Percentiles rank a stretch among this genome's conserved stretches.
Evolutionary conservation across 1,140 invertebrate genomes (phyloP).

Genomic region (Pinna nobilis): DNA sequence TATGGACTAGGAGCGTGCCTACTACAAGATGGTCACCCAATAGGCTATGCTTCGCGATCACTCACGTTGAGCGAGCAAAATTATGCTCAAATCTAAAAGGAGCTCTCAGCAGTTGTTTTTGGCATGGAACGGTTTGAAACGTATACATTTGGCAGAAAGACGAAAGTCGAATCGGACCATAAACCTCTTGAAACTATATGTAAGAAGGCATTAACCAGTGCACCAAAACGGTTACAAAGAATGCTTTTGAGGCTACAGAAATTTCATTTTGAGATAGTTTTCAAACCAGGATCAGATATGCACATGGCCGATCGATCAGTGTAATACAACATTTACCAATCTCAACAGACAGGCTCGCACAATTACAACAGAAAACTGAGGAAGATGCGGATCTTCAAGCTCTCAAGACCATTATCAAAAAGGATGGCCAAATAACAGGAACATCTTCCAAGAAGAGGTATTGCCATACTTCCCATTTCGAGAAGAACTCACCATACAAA

Average conservation of each 20-base stretch:
- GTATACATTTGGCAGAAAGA: conserved; percentile 73
- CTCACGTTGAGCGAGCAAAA: conserved; percentile 47
- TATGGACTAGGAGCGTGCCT: conserved; percentile 2
- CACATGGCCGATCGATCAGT: conserved; percentile 68
- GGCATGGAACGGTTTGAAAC: conserved; percentile 77
- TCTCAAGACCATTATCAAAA: too few relatives aligned
- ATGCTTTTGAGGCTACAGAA: conserved; percentile 73
- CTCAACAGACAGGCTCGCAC: too few relatives aligned
- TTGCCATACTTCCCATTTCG: too few relatives aligned
- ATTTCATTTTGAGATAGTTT: conserved; percentile 74
- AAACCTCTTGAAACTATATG: conserved; percentile 65
- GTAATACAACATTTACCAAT: too few relatives aligned
- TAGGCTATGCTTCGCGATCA: conserved; percentile 43
- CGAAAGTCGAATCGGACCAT: conserved; percentile 65
- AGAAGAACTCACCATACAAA: too few relatives aligned
- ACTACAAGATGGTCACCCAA: conserved; percentile 37
- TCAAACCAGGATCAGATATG: conserved; percentile 70
- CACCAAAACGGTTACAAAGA: conserved; percentile 72
- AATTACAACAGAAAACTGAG: too few relatives aligned
- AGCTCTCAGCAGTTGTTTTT: conserved; percentile 55
- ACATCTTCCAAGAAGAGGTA: too few relatives aligned
- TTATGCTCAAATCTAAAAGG: conserved; percentile 72
- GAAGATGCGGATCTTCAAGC: too few relatives aligned
- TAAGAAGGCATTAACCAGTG: conserved; percentile 43
- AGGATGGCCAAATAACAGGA: too few relatives aligned